Conservation (phyloP, 2,888 invertebrate genomes). For the Tetropium fuscum region DNA sequence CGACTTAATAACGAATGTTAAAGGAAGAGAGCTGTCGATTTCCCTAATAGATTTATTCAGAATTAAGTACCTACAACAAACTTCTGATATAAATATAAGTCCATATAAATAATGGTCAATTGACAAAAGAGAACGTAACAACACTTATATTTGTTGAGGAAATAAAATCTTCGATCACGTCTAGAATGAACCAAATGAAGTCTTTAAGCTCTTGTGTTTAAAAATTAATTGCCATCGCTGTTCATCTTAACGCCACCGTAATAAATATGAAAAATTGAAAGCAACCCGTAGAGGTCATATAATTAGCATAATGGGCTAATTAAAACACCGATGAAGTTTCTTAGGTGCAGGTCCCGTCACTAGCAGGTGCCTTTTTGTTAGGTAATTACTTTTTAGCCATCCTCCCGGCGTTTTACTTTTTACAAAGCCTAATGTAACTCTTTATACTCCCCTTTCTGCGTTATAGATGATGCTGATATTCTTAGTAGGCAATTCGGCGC, state of each 20-base stretch:
- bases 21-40: too few species aligned
- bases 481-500: slow-evolving; percentile 1
- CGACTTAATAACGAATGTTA: too few species aligned
- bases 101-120: too few species aligned
- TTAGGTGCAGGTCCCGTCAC: slow-evolving; percentile 55
- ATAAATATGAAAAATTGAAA: slow-evolving; percentile 57
- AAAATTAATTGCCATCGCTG: slow-evolving; percentile 25
- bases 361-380: slow-evolving; percentile 54
- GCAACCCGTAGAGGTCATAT: slow-evolving; percentile 56
- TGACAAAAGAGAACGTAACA: too few species aligned
- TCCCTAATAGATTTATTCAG: too few species aligned
- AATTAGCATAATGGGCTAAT: slow-evolving; percentile 59
- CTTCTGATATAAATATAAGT: too few species aligned
- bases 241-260: slow-evolving; percentile 31
- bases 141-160: too few species aligned
- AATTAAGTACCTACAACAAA: too few species aligned
- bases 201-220: slow-evolving; percentile 4
- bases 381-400: slow-evolving; percentile 51
- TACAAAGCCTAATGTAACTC: slow-evolving; percentile 30
- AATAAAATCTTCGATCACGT: too few species aligned
- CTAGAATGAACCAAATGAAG: too few species aligned
- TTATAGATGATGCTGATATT: slow-evolving; percentile 11
- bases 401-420: slow-evolving; percentile 39
- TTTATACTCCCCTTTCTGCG: slow-evolving; percentile 17
- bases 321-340: slow-evolving; percentile 53